Percentiles rank a stretch among this genome's conserved stretches.
These are phyloP conservation scores for Pachypsylla venusta DNA, from an alignment of 1,140 invertebrate species.

Conservation along the genomic window DNA sequence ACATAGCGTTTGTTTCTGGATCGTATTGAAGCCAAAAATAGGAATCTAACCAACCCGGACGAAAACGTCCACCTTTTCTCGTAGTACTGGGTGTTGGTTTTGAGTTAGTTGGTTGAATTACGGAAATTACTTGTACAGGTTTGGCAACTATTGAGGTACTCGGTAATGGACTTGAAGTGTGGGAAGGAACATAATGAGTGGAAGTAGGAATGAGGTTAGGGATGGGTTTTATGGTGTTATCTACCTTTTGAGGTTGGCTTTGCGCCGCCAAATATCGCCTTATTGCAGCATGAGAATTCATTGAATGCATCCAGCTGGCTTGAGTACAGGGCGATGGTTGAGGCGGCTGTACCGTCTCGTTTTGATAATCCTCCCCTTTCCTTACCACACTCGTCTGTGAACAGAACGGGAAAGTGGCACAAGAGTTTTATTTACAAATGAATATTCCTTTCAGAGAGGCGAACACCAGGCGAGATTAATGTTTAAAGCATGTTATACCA, in stretches of 20 bases:
- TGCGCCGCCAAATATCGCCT: slow-evolving; percentile 18
- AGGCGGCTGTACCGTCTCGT: slow-evolving; percentile 16
- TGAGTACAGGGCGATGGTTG: slow-evolving; percentile 6
- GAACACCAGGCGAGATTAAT: too few relatives aligned
- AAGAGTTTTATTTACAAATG: too few relatives aligned
- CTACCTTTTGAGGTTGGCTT: slow-evolving; percentile 20
- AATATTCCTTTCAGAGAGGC: not conserved
- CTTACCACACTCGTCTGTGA: slow-evolving; percentile 41
- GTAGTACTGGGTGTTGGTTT: slow-evolving; percentile 21
- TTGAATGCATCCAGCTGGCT: slow-evolving; percentile 11
- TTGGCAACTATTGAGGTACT: not conserved
- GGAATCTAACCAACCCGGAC: slow-evolving; percentile 43
- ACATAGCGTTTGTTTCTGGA: slow-evolving; percentile 47
- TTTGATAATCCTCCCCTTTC: slow-evolving; percentile 18
- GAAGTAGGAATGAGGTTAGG: slow-evolving; percentile 7
- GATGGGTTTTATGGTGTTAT: slow-evolving; percentile 19
- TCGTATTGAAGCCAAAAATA: slow-evolving; percentile 55
- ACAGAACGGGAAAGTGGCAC: slow-evolving; percentile 54
- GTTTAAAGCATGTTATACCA: too few relatives aligned
- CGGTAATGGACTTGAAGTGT: slow-evolving; percentile 11
- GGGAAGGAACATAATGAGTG: slow-evolving; percentile 16
- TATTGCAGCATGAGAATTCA: slow-evolving; percentile 15
- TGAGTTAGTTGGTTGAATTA: slow-evolving; percentile 29
- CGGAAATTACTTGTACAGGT: slow-evolving; percentile 34
- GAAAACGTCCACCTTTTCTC: slow-evolving; percentile 44